These are phyloP conservation scores for Neoarius graeffei DNA, from an alignment of 2,113 vertebrate genomes.

Conservation along the genomic window DNA sequence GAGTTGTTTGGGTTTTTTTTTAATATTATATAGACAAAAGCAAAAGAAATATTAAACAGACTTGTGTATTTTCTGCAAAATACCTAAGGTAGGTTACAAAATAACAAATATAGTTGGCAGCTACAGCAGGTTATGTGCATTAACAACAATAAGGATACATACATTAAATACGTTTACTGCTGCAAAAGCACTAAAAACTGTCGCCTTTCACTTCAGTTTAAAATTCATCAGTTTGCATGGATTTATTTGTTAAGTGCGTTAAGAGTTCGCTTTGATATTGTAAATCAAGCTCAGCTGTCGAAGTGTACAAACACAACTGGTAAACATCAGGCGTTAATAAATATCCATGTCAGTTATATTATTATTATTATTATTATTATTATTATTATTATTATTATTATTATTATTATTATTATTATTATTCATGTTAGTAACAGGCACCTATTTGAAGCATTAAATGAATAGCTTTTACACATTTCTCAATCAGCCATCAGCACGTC, in stretches of 20 bases:
- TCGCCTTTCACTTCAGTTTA: not conserved
- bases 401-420: slow-evolving; percentile 20
- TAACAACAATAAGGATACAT: not conserved
- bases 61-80: not conserved
- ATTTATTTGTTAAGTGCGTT: not conserved
- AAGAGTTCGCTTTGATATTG: not conserved
- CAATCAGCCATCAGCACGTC: slow-evolving; percentile 12
- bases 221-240: not conserved
- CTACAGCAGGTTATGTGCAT: not conserved
- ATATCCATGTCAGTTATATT: slow-evolving; percentile 1
- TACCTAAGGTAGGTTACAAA: not conserved
- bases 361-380: slow-evolving; percentile 24
- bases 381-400: slow-evolving; percentile 30
- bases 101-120: not conserved
- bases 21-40: not conserved
- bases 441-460: not conserved
- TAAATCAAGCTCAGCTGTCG: slow-evolving; percentile 5
- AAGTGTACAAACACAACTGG: not conserved
- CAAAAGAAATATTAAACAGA: not conserved
- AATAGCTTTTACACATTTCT: slow-evolving; percentile 24
- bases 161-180: not conserved
- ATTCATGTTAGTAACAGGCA: not conserved
- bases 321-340: not conserved
- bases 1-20: not conserved
- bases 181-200: not conserved